phyloP scores from a whole-genome alignment of 2,888 invertebrate species.

The Sphaerophoria taeniata region DNA sequence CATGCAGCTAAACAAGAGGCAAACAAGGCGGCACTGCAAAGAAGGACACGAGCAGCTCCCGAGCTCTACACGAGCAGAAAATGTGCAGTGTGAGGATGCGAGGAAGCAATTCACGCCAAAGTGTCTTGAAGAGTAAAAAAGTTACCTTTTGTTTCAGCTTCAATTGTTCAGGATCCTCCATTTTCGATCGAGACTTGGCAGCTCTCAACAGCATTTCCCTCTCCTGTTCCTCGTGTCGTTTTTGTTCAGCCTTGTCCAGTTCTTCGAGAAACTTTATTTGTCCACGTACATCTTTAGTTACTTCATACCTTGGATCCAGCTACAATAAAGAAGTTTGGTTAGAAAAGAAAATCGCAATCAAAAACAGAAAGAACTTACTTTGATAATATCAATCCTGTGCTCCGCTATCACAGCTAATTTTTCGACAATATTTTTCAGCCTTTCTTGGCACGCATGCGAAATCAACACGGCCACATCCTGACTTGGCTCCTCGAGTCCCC shows the following conservation, averaged over 20 bases:
- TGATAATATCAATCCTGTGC: slow-evolving; percentile 96
- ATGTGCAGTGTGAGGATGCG: too few species aligned
- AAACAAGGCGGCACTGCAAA: too few species aligned
- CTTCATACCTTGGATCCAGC: slow-evolving; percentile 94
- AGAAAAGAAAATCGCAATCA: not conserved
- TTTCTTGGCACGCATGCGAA: slow-evolving; percentile 97
- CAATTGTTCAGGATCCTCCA: slow-evolving; percentile 98
- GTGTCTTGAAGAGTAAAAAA: not conserved
- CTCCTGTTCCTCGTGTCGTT: slow-evolving; percentile 97
- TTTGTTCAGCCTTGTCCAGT: slow-evolving; percentile 95
- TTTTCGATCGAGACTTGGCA: slow-evolving; percentile 97
- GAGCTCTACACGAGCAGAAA: too few species aligned
- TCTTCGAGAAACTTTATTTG: slow-evolving; percentile 99
- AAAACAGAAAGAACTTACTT: slow-evolving; percentile 84
- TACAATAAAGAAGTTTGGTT: slow-evolving; percentile 78
- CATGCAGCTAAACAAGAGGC: too few species aligned
- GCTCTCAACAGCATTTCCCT: slow-evolving; percentile 96
- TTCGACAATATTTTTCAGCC: slow-evolving; percentile 94
- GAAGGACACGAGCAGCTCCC: too few species aligned
- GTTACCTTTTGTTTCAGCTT: slow-evolving; percentile 96
- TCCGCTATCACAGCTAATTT: slow-evolving; percentile 96
- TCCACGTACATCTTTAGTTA: slow-evolving; percentile 93
- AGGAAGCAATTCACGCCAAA: too few species aligned
- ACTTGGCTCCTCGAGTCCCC: slow-evolving; percentile 92
- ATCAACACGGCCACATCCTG: slow-evolving; percentile 95